A percentile compares a stretch with the other conserved stretches of the same genome.
These are phyloP conservation scores for Labeo calbasu DNA, from an alignment of 2,797 vertebrate species.

Conservation along the genomic window DNA sequence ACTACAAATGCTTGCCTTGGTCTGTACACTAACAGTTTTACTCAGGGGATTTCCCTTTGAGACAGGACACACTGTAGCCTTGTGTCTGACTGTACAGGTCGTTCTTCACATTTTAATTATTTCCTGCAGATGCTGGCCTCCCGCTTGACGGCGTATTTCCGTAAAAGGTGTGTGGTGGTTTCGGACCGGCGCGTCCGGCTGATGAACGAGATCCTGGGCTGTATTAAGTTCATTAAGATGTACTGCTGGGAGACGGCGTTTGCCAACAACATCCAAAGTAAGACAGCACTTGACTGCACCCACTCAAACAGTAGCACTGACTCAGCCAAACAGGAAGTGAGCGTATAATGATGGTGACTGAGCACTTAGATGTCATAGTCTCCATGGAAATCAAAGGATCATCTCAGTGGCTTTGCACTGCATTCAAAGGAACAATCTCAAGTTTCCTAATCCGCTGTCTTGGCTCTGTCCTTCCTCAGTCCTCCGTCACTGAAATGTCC, in stretches of 20 bases:
- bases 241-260: slow-evolving; percentile 86
- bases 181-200: slow-evolving; percentile 83
- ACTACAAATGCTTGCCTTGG: not conserved
- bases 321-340: slow-evolving; percentile 21
- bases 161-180: slow-evolving; percentile 80
- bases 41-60: slow-evolving; percentile 42
- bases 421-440: slow-evolving; percentile 47
- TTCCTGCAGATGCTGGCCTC: slow-evolving; percentile 80
- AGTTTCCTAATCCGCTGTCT: slow-evolving; percentile 60
- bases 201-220: slow-evolving; percentile 86
- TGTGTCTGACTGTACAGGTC: slow-evolving; percentile 13
- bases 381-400: slow-evolving; percentile 26
- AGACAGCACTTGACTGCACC: slow-evolving; percentile 54
- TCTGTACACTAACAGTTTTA: not conserved
- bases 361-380: slow-evolving; percentile 19
- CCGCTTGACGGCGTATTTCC: slow-evolving; percentile 83
- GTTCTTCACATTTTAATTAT: not conserved
- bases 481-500: slow-evolving; percentile 58
- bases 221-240: slow-evolving; percentile 89
- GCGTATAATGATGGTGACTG: not conserved
- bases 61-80: not conserved
- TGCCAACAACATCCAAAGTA: slow-evolving; percentile 80
- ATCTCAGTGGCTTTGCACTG: slow-evolving; percentile 19
- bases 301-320: slow-evolving; percentile 37
- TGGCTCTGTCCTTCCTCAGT: slow-evolving; percentile 12